Evolutionary conservation across 2,797 vertebrate species (phyloP), one percentile per base, ranked within the genome.

Genomic region (Gouania willdenowi): DNA sequence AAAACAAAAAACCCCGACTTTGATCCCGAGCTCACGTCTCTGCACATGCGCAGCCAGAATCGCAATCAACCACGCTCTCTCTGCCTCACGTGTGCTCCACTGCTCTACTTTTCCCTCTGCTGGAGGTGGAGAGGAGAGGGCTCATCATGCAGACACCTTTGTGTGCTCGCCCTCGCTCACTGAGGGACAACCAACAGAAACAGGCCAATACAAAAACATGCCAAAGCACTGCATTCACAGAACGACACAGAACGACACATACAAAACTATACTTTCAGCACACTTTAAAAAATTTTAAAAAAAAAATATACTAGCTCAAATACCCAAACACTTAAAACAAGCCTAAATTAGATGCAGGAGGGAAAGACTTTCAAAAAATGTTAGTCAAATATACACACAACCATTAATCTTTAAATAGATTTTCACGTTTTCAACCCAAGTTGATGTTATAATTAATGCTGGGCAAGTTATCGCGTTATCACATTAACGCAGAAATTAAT

Each of bases 41-140:
- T 27, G 45, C 64, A 66, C 71, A 75, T 68, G 76, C 60, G 47
- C 73, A 40, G 26, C 32, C 13, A 47, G 37, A 62, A 58, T 28
- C 43, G 27, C 37, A 63, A 67, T 79, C 39, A 71, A 60, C 62
- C 78, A 71, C 26, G 41, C 60, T 72, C 61, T 42, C 29, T 37
- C 61, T 56, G 35, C 23, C 59, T 83, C 79, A 83, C 71, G 68
- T 83, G 82, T 57, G 80, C 49, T 79, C 80, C 68, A 83, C 67
- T 86, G 77, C 78, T 86, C 81, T 79, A 83, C 71, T 83, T n/a
- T 81, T 77, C 44, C 39, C 34, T 49, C 49, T 39, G 62, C 34
- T 42, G 34, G 44, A 76, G 48, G 40, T 40, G 37, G 31, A 50
- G 47, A 68, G 48, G 46, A 65, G 56, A 22, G 55, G 35, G 38